Evolutionary conservation across 2,888 invertebrate genomes (phyloP), one percentile per base, ranked within the genome.

Genomic region (Morpho achilles): DNA sequence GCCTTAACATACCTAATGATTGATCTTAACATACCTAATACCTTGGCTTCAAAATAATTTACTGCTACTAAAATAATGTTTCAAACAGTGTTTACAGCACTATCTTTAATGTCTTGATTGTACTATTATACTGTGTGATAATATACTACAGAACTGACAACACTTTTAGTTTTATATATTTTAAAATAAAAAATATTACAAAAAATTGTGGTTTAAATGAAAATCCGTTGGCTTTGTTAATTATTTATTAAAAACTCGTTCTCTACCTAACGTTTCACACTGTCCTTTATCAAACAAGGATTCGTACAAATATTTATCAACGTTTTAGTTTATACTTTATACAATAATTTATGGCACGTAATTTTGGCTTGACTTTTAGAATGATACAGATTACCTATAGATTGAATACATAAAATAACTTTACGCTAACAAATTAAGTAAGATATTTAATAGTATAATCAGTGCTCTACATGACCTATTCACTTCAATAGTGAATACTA

Each of bases 191-290:
- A 1, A 2, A 32, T 32, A 32, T 43, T 7, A 46, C 3, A 3
- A 16, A 10, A 10, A n/a, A 16, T 46, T 46, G 32, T 5, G 9
- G 8, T n/a, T 50, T 40, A 45, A 58, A 42, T 56, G 16, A 56
- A 62, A 59, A 9, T 5, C 32, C 53, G 3, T 52, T n/a, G 7
- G 8, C 56, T 53, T 49, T 59, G 46, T 50, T 53, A 59, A 43
- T 59, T 70, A 72, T 86, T 86, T 87, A 84, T 82, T 83, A 80
- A 77, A 84, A 84, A 80, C 74, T 71, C 77, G 71, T 75, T 67
- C 69, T 68, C 73, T 80, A 81, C 69, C 77, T 75, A 77, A 69
- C 65, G 52, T 68, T 70, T 71, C 69, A 76, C 64, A 71, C 74
- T 70, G 65, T 72, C 48, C 47, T 66, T 73, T 71, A 67, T 60